Percentiles rank a stretch among this genome's conserved stretches.
These are phyloP conservation scores for Apamea crenata DNA, from an alignment of 2,888 invertebrate species.

Conservation along the genomic window DNA sequence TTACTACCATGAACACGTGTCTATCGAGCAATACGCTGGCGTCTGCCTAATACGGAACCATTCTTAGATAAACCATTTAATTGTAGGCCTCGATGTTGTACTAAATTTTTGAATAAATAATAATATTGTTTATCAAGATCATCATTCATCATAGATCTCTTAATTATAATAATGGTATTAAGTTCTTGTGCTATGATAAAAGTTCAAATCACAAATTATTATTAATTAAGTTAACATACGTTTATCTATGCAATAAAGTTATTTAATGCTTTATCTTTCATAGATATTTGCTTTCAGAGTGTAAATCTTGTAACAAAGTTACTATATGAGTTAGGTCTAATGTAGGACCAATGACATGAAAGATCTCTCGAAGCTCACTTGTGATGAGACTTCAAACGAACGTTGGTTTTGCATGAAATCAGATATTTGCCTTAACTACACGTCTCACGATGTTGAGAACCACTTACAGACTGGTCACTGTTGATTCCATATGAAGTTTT, in stretches of 20 bases:
- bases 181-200: constrained; percentile 69
- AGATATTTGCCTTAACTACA: constrained; percentile 34
- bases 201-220: constrained; percentile 72
- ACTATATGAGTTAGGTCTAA: constrained; percentile 47
- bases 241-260: constrained; percentile 53
- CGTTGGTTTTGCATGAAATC: constrained; percentile 32
- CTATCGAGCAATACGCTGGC: constrained; percentile 28
- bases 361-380: constrained; percentile 44
- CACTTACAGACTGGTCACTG: constrained; percentile 34
- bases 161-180: constrained; percentile 56
- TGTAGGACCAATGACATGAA: constrained; percentile 38
- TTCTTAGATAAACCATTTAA: constrained; percentile 33
- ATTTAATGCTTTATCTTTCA: constrained; percentile 50
- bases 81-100: constrained; percentile 52
- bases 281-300: constrained; percentile 43
- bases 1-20: constrained; percentile 8
- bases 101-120: constrained; percentile 48
- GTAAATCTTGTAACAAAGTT: constrained; percentile 60
- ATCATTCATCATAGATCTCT: constrained; percentile 63
- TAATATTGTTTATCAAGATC: constrained; percentile 56
- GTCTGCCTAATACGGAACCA: constrained; percentile 18
- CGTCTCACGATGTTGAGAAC: constrained; percentile 5
- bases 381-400: constrained; percentile 25
- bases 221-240: constrained; percentile 59
- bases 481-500: constrained; percentile 47